These are phyloP conservation scores for Campaea margaritaria DNA, from an alignment of 2,888 invertebrate species.

Conservation along the genomic window DNA sequence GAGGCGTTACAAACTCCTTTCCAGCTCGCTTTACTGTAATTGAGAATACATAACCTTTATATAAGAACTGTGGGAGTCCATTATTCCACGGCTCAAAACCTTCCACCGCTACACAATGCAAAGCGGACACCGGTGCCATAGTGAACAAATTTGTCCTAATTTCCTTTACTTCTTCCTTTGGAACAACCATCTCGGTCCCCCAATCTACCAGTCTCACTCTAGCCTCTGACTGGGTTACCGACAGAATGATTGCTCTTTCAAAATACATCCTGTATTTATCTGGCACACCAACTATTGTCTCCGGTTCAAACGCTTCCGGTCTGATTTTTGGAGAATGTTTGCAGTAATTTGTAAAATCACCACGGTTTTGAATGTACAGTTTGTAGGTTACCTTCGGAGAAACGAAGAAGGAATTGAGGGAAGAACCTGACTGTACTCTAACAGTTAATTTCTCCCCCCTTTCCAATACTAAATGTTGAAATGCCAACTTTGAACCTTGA, in stretches of 20 bases:
- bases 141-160: slow-evolving; percentile 5
- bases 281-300: slow-evolving; percentile 4
- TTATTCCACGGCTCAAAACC: slow-evolving; percentile 15
- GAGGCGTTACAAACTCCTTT: slow-evolving; percentile 10
- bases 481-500: not conserved
- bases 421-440: slow-evolving; percentile 17
- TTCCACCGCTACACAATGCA: slow-evolving; percentile 10
- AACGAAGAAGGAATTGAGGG: slow-evolving; percentile 13
- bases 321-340: not conserved
- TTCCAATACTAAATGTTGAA: slow-evolving; percentile 6
- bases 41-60: slow-evolving; percentile 8
- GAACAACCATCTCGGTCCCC: slow-evolving; percentile 9
- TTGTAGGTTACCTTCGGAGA: slow-evolving; percentile 4
- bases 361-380: slow-evolving; percentile 7
- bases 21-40: slow-evolving; percentile 8
- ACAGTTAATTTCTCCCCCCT: slow-evolving; percentile 2
- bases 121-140: slow-evolving; percentile 1
- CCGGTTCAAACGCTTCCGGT: not conserved
- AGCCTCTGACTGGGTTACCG: not conserved
- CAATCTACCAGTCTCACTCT: slow-evolving; percentile 20
- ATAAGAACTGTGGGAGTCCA: slow-evolving; percentile 8
- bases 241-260: slow-evolving; percentile 17
- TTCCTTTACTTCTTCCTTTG: slow-evolving; percentile 1
- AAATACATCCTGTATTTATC: not conserved
- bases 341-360: slow-evolving; percentile 19